Evolutionary conservation across 2,888 invertebrate species (phyloP), one percentile per base, ranked within the genome.

Genomic region (Pseudolycoriella hygida): DNA sequence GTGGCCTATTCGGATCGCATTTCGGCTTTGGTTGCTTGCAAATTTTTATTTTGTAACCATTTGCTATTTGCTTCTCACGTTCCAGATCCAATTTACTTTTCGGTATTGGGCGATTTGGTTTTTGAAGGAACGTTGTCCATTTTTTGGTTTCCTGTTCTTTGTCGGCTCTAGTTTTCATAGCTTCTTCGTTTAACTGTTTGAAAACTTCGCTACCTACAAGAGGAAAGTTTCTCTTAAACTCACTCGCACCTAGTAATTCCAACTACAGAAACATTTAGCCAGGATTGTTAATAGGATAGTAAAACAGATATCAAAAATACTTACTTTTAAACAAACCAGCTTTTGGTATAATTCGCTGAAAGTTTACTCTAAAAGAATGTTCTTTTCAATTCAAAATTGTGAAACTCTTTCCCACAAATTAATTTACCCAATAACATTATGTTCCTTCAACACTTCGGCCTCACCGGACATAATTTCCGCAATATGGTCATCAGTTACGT

Each of bases 71-170:
- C 60, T 12, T 61, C 51, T 56, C 56, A 20, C 4, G 11, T 40
- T 47, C 48, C 53, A 11, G 52, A 56, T 40, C 42, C 31, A 15
- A 14, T 46, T 57, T 60, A 46, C 58, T 61, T 49, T 61, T 62
- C 6, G 81, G 81, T 50, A 75, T 71, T 0, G 82, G 77, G 17
- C 80, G 66, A 52, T 75, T 71, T 1, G 85, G 85, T 54, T 78
- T 80, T 60, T 80, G 77, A 49, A 86, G 58, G 56, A 85, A 86
- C 25, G 80, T 82, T 3, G 85, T 81, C 69, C 76, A 79, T 52
- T 74, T 74, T 52, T 71, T 73, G 51, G 72, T 70, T 34, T 75
- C 70, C 50, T 68, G 66, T 45, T 69, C 71, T 48, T 67, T 64
- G 50, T 71, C 70, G 15, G 64, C 66, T 51, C 63, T 67, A 3